Evolutionary conservation across 2,888 invertebrate species (phyloP), one percentile per base, ranked within the genome.

Genomic region (Drosophila pseudotakahashii): DNA sequence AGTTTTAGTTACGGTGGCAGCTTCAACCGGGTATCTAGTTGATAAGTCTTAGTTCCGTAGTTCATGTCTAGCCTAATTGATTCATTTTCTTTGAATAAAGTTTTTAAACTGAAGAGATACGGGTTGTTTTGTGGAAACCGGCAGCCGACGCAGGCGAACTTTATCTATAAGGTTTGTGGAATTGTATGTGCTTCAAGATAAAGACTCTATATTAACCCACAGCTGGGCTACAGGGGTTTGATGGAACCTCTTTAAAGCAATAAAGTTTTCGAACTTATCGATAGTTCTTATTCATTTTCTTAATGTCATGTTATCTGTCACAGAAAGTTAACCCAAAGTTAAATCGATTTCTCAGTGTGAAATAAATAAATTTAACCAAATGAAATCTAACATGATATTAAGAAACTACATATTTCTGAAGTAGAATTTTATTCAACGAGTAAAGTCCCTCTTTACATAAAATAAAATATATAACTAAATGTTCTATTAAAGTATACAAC

Each of bases 1-100:
- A 82, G 68, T 10, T 47, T 73, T 73, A 85, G 77, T 57, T 79
- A 72, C 68, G 82, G 82, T 83, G 82, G 81, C 84, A 83, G 82
- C 62, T 86, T 74, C 76, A 83, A 80, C 73, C 74, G 82, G 82
- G 89, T 86, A 73, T 71, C 61, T 68, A 73, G 55, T 34, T 47
- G 36, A 47, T 74, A 84, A 78, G 76, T 54, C 7, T 36, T 73
- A 54, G 51, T 26, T 45, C 57, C 13, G 58, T 58, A 58, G 58
- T 39, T 32, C 39, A 55, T 55, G 37, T 51, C 32, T 45, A 75
- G 47, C 37, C 23, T 41, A 59, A 34, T 51, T 45, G 51, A 52
- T 59, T 58, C n/a, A 32, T 55, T 51, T 60, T 19, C 42, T 47
- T 61, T 48, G 41, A 69, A 72, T 69, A 61, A 73, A 72, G 64